Evolutionary conservation across 30 jellyfish, hydroid and myxozoan genomes (phyloP), one percentile per base, ranked within the genome.

Genomic region (Turritopsis dohrnii): DNA sequence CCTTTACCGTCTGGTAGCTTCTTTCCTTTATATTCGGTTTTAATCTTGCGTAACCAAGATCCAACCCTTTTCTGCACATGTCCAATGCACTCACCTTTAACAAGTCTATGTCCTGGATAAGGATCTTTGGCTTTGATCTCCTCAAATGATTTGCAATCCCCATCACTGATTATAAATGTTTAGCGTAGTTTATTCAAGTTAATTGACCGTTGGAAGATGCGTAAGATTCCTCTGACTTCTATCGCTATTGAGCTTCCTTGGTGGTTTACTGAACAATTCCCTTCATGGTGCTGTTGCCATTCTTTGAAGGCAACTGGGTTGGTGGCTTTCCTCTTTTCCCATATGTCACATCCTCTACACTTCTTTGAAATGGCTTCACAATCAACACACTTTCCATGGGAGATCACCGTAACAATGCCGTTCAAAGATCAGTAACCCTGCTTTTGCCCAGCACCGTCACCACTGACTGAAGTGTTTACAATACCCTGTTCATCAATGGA

Each of bases 401-500:
- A 80, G 23, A 84, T 84, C 30, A 84, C 73, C 8, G 84, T 84
- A 19, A 86, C 90, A 22, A 84, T 87, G 52, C 94, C 90, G 75
- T 86, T 86, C 28, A 86, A 72, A 8, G 94, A 86, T 16, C 87
- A 60, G 83, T 29, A 80, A 22, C 94, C 94, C 1, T 90, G 69
- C 31, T 86, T 86, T 71, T 86, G 94, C 90, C 94, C 80, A 17
- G 94, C 89, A 19, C 94, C 90, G 66, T 86, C 91, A 65, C 90
- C 89, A n/a, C 88, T 71, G 66, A 23, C 53, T 54, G 52, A 29
- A 65, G 72, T 85, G 21, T 53, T 74, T 27, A 76, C 87, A 79
- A 76, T 7, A 22, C 24, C n/a, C n/a, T n/a, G n/a, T n/a, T n/a
- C n/a, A n/a, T n/a, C n/a, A n/a, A n/a, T n/a, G n/a, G n/a, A n/a